Evolutionary conservation across 64 coral and sea anemone species (phyloP).

Genomic region (Orbicella faveolata): DNA sequence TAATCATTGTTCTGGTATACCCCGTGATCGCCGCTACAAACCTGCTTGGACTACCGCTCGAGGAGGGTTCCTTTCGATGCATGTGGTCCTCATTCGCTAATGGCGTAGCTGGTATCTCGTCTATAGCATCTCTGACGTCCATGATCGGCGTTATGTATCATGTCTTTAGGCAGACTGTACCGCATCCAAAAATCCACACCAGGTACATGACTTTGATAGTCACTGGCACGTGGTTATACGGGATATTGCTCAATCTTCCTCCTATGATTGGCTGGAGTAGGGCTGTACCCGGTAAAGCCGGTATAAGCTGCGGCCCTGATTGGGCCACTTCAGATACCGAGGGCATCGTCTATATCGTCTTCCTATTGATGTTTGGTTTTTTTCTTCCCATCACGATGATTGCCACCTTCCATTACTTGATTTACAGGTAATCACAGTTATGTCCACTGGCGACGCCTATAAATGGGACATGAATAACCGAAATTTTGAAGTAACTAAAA

Average conservation of each 20-base stretch:
- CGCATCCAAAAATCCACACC: not conserved
- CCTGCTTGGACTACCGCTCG: not conserved
- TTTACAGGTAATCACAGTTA: conserved; percentile 47
- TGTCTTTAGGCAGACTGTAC: conserved; percentile 11
- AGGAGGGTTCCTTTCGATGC: conserved; percentile 5
- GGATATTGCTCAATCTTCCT: conserved; percentile 36
- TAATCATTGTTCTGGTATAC: conserved; percentile 38
- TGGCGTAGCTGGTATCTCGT: not conserved
- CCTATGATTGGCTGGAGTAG: conserved; percentile 65
- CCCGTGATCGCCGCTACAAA: not conserved
- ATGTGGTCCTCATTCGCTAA: conserved; percentile 49
- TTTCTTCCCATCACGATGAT: conserved; percentile 46
- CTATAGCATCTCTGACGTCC: not conserved
- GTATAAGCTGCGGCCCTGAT: conserved; percentile 51
- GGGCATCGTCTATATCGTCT: conserved; percentile 34
- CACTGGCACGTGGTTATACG: conserved; percentile 29
- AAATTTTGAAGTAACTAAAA: no score
- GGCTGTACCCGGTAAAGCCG: conserved; percentile 29
- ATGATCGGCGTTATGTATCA: conserved; percentile 51
- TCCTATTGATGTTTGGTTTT: conserved; percentile 50
- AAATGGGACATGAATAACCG: no score
- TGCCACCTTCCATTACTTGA: conserved; percentile 11
- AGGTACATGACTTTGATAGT: conserved; percentile 33
- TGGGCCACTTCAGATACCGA: conserved; percentile 31
- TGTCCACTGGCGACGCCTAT: no score